A percentile compares a stretch with the other conserved stretches of the same genome.
Conservation (phyloP, 2,113 vertebrate species). For the Puffinus mauretanicus region DNA sequence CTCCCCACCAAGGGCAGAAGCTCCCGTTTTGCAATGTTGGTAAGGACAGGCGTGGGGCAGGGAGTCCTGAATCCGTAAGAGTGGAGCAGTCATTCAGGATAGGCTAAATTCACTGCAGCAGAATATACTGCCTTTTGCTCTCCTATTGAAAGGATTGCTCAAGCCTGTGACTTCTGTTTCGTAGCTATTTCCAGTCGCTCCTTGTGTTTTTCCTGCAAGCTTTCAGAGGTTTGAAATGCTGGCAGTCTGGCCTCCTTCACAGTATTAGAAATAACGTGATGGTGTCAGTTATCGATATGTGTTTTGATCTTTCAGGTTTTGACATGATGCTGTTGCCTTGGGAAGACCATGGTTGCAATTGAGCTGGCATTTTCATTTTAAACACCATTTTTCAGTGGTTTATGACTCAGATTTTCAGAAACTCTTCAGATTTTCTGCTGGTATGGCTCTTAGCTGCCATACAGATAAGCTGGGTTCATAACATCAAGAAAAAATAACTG, state of each 20-base stretch:
- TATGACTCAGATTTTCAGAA: conserved; percentile 44
- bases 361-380: conserved; percentile 15
- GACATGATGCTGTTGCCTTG: neutral
- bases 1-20: fast-evolving
- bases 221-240: neutral
- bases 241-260: neutral
- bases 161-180: neutral
- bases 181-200: neutral
- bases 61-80: fast-evolving
- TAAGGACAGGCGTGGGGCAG: too few relatives aligned
- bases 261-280: fast-evolving
- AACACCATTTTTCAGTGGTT: neutral
- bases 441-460: neutral
- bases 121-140: neutral
- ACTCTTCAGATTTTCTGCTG: neutral
- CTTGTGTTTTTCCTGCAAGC: neutral
- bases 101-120: too few relatives aligned
- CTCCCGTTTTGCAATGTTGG: fast-evolving
- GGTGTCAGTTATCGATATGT: fast-evolving
- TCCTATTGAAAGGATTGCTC: neutral
- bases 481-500: neutral
- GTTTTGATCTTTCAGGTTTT: neutral
- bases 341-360: neutral
- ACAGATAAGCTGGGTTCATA: neutral
- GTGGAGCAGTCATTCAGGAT: fast-evolving